Conservation (phyloP, 2,888 invertebrate species). For the Leucoptera coffeella region DNA sequence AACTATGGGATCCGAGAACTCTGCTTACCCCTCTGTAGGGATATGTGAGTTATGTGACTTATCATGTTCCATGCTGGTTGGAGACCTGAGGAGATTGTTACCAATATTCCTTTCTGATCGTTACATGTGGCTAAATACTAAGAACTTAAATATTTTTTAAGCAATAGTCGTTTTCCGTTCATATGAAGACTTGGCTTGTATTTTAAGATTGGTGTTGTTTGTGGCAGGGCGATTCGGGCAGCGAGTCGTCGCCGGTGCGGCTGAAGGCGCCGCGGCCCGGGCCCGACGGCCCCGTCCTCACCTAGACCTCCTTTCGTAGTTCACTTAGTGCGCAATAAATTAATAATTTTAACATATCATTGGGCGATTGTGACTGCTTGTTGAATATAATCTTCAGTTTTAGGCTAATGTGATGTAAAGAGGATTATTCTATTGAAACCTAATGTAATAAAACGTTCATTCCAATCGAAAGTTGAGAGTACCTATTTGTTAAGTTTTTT, state of each 20-base stretch:
- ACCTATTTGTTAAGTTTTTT: constrained; percentile 54
- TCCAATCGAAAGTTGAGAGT: constrained; percentile 51
- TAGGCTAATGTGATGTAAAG: constrained; percentile 40
- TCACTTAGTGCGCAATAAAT: constrained; percentile 41
- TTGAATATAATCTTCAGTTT: constrained; percentile 39
- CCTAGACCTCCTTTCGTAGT: constrained; percentile 2
- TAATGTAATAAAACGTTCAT: constrained; percentile 47
- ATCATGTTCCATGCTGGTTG: too few species aligned
- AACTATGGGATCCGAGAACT: too few species aligned
- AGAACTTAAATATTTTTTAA: too few species aligned
- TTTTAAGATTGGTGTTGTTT: constrained; percentile 1
- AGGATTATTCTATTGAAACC: constrained; percentile 13
- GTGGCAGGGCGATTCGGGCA: constrained; percentile 58
- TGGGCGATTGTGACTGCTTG: constrained; percentile 55
- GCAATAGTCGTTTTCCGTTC: too few species aligned
- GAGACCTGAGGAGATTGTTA: too few species aligned
- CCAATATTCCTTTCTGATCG: too few species aligned
- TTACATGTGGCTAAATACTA: too few species aligned
- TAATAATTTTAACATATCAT: constrained; percentile 52
- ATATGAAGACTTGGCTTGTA: too few species aligned
- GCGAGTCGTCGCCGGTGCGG: constrained; percentile 58
- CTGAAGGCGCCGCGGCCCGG: constrained; percentile 22
- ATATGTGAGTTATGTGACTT: too few species aligned
- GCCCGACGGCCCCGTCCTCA: background rate
- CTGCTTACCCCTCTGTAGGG: too few species aligned